phyloP scores from a whole-genome alignment of 2,797 vertebrate species.

The Lepus townsendii region DNA sequence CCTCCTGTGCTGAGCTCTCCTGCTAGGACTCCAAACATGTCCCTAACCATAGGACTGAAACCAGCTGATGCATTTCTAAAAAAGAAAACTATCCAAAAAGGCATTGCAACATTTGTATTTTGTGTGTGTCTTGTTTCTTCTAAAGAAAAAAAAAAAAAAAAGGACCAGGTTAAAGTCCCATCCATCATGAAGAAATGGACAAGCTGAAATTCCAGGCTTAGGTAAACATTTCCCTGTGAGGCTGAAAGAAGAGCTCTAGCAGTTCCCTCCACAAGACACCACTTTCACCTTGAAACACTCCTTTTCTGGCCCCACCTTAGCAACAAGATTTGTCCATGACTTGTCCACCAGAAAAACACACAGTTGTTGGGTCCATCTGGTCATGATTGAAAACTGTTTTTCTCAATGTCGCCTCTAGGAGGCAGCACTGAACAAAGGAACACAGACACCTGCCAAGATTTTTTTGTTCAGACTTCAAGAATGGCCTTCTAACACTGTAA shows the following conservation, averaged over 20 bases:
- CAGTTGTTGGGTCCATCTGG: background rate
- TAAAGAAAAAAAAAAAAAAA: background rate
- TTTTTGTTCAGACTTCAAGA: background rate
- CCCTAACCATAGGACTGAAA: background rate
- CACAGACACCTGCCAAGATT: background rate
- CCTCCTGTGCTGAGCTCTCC: background rate
- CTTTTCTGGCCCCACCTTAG: background rate
- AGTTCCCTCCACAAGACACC: rapidly evolving
- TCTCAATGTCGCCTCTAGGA: background rate
- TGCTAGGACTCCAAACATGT: background rate
- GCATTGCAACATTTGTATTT: background rate
- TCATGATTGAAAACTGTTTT: background rate
- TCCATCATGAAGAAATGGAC: background rate
- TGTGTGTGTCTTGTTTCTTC: background rate
- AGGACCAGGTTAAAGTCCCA: background rate
- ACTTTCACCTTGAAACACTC: background rate
- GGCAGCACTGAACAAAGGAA: background rate
- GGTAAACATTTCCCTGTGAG: background rate
- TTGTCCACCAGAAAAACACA: background rate
- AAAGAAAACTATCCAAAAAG: background rate
- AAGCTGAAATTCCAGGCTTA: background rate
- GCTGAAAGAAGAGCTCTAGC: too few relatives aligned
- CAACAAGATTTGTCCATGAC: background rate
- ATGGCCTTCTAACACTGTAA: background rate
- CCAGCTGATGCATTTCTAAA: too few relatives aligned